phyloP scores from a whole-genome alignment of 2,797 vertebrate species.

The Falco peregrinus region DNA sequence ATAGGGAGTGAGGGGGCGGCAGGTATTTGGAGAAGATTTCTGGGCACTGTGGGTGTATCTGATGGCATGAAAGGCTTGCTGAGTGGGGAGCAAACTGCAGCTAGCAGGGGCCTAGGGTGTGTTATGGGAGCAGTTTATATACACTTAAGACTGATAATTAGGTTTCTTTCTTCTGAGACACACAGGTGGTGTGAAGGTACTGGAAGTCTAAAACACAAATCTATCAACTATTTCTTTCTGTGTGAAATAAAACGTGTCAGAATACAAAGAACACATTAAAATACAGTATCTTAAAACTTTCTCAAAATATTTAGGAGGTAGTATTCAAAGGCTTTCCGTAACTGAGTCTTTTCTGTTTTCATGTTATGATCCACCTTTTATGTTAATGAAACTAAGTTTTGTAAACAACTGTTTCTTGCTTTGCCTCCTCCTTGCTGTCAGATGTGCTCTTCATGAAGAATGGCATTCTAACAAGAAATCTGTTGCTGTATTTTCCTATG shows the following conservation, averaged over 20 bases:
- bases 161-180: background rate
- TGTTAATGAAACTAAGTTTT: background rate
- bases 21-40: background rate
- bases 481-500: background rate
- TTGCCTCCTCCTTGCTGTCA: background rate
- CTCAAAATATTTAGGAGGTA: background rate
- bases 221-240: background rate
- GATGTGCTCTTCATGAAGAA: background rate
- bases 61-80: background rate
- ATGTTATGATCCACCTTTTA: background rate
- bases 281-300: background rate
- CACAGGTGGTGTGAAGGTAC: background rate
- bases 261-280: background rate
- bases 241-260: background rate
- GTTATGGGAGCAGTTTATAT: background rate
- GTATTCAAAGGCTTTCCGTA: background rate
- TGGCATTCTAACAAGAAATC: background rate
- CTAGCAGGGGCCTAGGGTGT: background rate
- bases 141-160: background rate
- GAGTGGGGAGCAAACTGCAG: background rate
- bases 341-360: background rate
- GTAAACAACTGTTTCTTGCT: background rate
- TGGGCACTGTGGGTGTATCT: background rate
- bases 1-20: rapidly evolving
- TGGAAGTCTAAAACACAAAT: background rate